Evolutionary conservation across 2,888 invertebrate genomes (phyloP).

Genomic region (Melieria picta): DNA sequence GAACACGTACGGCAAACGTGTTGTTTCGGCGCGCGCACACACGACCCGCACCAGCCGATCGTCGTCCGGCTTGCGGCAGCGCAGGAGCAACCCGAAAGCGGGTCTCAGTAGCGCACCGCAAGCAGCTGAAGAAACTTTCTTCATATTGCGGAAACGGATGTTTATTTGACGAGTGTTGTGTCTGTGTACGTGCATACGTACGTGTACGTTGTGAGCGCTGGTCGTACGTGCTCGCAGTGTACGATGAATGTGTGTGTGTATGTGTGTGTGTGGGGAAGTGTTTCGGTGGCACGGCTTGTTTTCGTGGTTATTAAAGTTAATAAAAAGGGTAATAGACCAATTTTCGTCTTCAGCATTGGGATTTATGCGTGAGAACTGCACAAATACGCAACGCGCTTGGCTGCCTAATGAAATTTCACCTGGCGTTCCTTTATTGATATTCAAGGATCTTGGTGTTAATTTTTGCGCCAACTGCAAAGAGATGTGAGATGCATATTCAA

Average conservation of each 20-base stretch:
- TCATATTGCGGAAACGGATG: slow-evolving; percentile 44
- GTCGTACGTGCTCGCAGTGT: background rate
- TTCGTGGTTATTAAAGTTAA: slow-evolving; percentile 17
- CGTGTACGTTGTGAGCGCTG: background rate
- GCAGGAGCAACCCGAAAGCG: too few species aligned
- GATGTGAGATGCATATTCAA: too few species aligned
- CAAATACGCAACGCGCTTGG: too few species aligned
- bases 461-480: too few species aligned
- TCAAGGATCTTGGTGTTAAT: too few species aligned
- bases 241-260: background rate
- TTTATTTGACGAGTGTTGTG: slow-evolving; percentile 39
- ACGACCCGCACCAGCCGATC: background rate
- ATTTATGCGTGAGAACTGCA: background rate
- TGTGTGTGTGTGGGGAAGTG: background rate
- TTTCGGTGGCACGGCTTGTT: background rate
- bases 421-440: too few species aligned
- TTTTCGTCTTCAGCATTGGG: slow-evolving; percentile 2
- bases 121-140: background rate
- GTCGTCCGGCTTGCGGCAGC: background rate
- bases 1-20: slow-evolving; percentile 24
- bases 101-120: too few species aligned
- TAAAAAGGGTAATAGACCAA: slow-evolving; percentile 27
- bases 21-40: slow-evolving; percentile 21
- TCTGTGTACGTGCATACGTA: slow-evolving; percentile 1
- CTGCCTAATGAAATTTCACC: too few species aligned